Evolutionary conservation across 2,113 vertebrate species (phyloP), one percentile per base, ranked within the genome.

Genomic region (Eulemur rufifrons): DNA sequence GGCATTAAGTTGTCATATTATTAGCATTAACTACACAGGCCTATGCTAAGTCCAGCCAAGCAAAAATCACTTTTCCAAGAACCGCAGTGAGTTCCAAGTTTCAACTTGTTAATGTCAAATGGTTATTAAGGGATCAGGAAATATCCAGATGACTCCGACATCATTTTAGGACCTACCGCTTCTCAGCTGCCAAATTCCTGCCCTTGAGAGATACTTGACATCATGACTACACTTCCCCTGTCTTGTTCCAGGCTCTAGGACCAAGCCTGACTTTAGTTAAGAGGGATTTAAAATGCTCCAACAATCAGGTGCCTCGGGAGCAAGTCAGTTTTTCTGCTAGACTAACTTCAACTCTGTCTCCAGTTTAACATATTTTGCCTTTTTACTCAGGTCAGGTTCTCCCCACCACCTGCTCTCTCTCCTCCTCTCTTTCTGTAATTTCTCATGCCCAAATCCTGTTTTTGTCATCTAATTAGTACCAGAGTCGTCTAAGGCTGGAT

Each of bases 401-500:
- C 13, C 5, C 10, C 37, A 21, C 1, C 5, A 2, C 14, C 8
- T 42, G 3, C 2, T 18, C 27, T 25, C 8, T 1, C 3, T 66
- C 32, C 25, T 37, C 45, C 68, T 21, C 25, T 20, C 20, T 85
- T 88, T 34, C 64, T 59, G 6, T 8, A 42, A 37, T n/a, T 71
- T 69, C 25, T 1, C n/a, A 20, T 5, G 13, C 42, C 39, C 15
- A 80, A 39, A 77, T 71, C 50, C 64, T 54, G 2, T 9, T 78
- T 80, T 42, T 80, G 34, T 54, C 78, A 21, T 77, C 37, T 89
- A 84, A 86, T 73, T 83, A 42, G 77, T 42, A 74, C 23, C 39
- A 92, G 4, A 68, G 1, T 18, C 32, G 3, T 91, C 47, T 47
- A 77, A 56, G 29, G 3, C n/a, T 90, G 20, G 6, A 37, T 82